Base-by-base conservation (phyloP, 2,888 invertebrate genomes). In the Aquatica leii region DNA sequence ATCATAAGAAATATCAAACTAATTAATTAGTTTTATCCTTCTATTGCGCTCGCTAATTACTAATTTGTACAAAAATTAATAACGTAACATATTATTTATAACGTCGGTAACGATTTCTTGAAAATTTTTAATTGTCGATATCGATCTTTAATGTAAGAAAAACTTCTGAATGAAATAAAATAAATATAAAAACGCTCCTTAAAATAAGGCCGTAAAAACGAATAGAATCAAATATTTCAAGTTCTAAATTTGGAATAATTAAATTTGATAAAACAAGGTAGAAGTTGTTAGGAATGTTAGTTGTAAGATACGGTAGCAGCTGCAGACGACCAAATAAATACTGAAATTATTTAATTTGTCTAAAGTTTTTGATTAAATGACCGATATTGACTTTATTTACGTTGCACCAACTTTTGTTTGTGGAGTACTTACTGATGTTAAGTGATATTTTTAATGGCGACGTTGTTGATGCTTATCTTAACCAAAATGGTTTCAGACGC, bases 1-100 rank as follows among this genome's bases (percentile, higher is more conserved):
- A 76, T 77, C 77, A n/a, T n/a, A n/a, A n/a, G n/a, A n/a, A n/a
- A n/a, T 73, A 69, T 72, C 77, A 77, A 78, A 76, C 76, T 75
- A 78, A 78, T 78, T 78, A 78, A 78, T 78, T 78, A 76, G 70
- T 69, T 73, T 74, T 74, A 74, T 77, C 74, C 73, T 24, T 24
- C 24, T 18, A 52, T 48, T n/a, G 12, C 76, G 70, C 75, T 71
- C 70, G 66, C 64, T 69, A 74, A 72, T 72, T 70, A 72, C 46
- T 17, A 41, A 48, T 58, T 62, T 58, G 24, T 24, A 24, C 46
- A 18, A 46, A 46, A 46, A 20, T 18, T 46, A 46, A 46, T 46
- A 46, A 46, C 18, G 17, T 5, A 46, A 46, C 46, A 46, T 18
- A 46, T 46, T 46, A 46, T 46, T 18, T 18, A 17, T 46, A 46